Evolutionary conservation across 2,888 invertebrate species (phyloP).

Genomic region (Pollenia amentaria): DNA sequence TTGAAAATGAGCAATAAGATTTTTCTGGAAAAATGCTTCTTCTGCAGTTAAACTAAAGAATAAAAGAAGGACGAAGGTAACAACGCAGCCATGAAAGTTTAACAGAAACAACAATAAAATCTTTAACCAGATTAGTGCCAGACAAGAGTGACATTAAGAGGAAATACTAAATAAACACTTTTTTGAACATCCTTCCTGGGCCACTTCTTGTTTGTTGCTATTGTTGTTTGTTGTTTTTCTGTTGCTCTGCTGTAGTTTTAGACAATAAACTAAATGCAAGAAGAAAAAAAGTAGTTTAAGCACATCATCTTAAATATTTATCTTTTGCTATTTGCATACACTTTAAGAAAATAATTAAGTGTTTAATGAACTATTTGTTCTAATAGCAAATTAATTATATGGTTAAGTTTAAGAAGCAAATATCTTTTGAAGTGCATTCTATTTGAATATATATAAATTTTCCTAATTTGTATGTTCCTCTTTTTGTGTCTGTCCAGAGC

Average conservation of each 20-base stretch:
- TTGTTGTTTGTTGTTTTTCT: neutral
- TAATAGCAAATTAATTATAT: slow-evolving; percentile 45
- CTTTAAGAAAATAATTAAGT: slow-evolving; percentile 58
- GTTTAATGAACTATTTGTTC: slow-evolving; percentile 47
- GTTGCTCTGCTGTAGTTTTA: slow-evolving; percentile 32
- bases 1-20: slow-evolving; percentile 29
- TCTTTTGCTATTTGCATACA: slow-evolving; percentile 53
- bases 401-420: slow-evolving; percentile 30
- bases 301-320: slow-evolving; percentile 54
- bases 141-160: slow-evolving; percentile 67
- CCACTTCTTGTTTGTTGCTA: neutral
- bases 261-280: slow-evolving; percentile 49
- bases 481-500: too few relatives aligned
- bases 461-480: too few relatives aligned
- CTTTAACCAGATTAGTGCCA: slow-evolving; percentile 70
- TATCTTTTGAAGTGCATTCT: neutral
- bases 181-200: slow-evolving; percentile 8
- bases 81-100: neutral
- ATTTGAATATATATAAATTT: neutral
- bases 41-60: slow-evolving; percentile 15
- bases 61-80: neutral
- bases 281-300: slow-evolving; percentile 28
- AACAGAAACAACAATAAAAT: slow-evolving; percentile 56
- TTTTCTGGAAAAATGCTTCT: neutral
- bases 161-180: slow-evolving; percentile 57